Conservation (phyloP, 2,113 vertebrate genomes). For the Antennarius striatus region DNA sequence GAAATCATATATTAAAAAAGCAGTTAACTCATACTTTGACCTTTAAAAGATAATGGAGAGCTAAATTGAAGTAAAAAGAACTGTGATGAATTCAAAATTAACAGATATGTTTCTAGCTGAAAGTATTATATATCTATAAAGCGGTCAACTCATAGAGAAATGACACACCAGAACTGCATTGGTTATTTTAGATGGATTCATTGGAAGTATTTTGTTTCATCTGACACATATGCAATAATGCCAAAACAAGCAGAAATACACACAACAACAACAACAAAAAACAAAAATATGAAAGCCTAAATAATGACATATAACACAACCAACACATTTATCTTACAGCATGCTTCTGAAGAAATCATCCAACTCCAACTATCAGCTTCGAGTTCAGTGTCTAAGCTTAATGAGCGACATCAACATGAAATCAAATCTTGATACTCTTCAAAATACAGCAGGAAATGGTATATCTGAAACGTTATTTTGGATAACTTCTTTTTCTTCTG, state of each 20-base stretch:
- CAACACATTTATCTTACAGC: neutral
- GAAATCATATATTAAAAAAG: neutral
- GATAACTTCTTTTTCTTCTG: neutral
- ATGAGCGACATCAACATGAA: no score
- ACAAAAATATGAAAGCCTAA: no score
- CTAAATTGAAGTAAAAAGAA: constrained; percentile 1
- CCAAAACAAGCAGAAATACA: neutral
- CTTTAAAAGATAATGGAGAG: neutral
- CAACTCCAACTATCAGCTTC: neutral
- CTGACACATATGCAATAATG: neutral
- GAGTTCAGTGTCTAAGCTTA: no score
- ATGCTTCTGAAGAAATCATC: neutral
- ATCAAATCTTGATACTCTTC: no score
- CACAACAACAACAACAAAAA: no score
- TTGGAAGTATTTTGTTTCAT: neutral
- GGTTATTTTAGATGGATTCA: neutral
- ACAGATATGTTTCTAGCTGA: neutral
- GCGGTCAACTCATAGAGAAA: neutral
- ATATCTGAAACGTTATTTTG: constrained; percentile 1
- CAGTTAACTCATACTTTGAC: neutral
- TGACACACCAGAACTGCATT: neutral
- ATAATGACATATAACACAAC: neutral
- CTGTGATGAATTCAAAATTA: neutral
- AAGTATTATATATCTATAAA: neutral
- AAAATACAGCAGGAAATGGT: neutral